Conservation (phyloP, 2,113 vertebrate species). For the Pseudopipra pipra region DNA sequence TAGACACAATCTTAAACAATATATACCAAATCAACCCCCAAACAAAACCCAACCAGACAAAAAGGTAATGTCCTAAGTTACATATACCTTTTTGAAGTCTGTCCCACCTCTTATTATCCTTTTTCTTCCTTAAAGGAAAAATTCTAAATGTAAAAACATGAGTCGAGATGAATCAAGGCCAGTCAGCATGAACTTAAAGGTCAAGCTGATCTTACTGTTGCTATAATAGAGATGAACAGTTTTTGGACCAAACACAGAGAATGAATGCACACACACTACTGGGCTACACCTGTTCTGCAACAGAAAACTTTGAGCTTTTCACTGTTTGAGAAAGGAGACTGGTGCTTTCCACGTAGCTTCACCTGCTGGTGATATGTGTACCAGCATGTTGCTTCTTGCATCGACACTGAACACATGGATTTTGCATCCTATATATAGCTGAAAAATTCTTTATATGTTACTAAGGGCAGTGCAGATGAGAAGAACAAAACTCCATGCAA, state of each 20-base stretch:
- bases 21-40: neutral
- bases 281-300: neutral
- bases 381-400: neutral
- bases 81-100: rapidly evolving
- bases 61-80: rapidly evolving
- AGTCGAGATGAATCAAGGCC: neutral
- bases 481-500: rapidly evolving
- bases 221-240: neutral
- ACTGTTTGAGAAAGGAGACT: neutral
- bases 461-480: neutral
- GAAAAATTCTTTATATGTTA: neutral
- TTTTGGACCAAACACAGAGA: neutral
- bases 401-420: neutral
- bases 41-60: rapidly evolving
- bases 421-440: rapidly evolving
- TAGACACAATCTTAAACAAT: neutral
- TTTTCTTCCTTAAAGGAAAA: neutral
- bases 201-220: neutral
- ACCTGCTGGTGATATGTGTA: rapidly evolving
- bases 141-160: neutral
- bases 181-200: neutral
- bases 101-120: rapidly evolving
- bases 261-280: neutral
- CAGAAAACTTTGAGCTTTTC: neutral
- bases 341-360: rapidly evolving